A percentile compares a stretch with the other conserved stretches of the same genome.
Conservation (phyloP, 2,113 vertebrate genomes). For the Aldabrachelys gigantea region DNA sequence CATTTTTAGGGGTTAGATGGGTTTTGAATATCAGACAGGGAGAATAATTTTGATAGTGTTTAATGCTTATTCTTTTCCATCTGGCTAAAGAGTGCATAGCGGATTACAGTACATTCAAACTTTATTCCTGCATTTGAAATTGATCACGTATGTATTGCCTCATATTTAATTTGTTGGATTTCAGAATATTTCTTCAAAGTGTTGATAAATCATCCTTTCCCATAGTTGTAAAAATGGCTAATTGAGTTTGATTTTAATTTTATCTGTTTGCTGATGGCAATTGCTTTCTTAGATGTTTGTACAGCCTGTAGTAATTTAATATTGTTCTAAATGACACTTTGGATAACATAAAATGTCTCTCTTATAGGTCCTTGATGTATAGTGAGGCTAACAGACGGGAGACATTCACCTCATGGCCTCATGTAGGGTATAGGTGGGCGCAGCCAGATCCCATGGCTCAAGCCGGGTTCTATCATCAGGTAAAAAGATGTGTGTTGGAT, state of each 20-base stretch:
- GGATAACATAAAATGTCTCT: conserved; percentile 6
- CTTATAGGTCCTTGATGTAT: conserved; percentile 95
- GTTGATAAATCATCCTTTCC: conserved; percentile 5
- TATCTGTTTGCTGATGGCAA: neutral
- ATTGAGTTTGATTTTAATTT: conserved; percentile 13
- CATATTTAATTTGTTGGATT: neutral
- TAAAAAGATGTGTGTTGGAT: conserved; percentile 60
- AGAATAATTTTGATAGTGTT: neutral
- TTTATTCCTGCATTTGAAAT: neutral
- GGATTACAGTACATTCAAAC: neutral
- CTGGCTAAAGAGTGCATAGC: neutral
- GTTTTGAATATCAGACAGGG: neutral
- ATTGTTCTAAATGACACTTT: neutral
- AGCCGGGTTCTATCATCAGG: conserved; percentile 99
- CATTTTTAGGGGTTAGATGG: neutral
- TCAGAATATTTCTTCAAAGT: neutral
- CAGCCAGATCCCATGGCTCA: conserved; percentile 99
- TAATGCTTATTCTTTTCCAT: neutral
- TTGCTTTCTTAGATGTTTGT: neutral
- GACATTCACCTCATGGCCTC: conserved; percentile 99
- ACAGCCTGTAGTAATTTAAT: neutral
- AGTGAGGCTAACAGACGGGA: conserved; percentile 98
- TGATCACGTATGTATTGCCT: neutral
- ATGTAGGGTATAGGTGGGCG: conserved; percentile 97
- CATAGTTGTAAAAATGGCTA: neutral